Evolutionary conservation across 2,888 invertebrate species (phyloP), one percentile per base, ranked within the genome.

Genomic region (Chrysolina haemoptera): DNA sequence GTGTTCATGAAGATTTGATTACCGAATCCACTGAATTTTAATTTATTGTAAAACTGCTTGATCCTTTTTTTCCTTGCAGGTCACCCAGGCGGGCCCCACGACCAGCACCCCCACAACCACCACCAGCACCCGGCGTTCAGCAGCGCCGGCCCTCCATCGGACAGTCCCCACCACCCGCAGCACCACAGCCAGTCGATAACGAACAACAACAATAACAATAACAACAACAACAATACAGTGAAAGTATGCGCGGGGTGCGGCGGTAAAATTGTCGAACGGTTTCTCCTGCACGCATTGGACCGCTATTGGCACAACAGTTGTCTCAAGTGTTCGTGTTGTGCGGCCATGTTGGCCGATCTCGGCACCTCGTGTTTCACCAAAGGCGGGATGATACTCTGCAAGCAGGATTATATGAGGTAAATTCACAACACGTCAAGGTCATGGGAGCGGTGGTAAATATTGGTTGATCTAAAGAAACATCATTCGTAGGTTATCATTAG

Each of bases 231-330:
- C 85, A 89, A 89, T 82, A 88, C 89, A 81, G 91, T 94, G 85
- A 94, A 94, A 88, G 93, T 94, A 87, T 97, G 97, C 89, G 96
- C 95, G 81, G 97, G 96, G 82, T 98, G 97, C 89, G 95, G 96
- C 83, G 94, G 96, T 82, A 94, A 96, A 90, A 97, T 97, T 87
- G 92, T 94, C 84, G 97, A 97, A 90, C 92, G 97, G 89, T 97
- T 94, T 90, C 92, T 97, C 81, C 91, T 98, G 80, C 95, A 95
- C 89, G 97, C 97, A 83, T 91, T 97, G 88, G 97, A 98, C 91
- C 91, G 96, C 88, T 97, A 96, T 90, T 98, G 98, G 98, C 98
- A 98, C 90, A 96, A 96, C 90, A 93, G 94, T 84, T 98, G 98
- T 89, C 92, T 98, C 85, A 98, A 97, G 90, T 98, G 98, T 91